A percentile compares a stretch with the other conserved stretches of the same genome.
Evolutionary conservation across 2,113 vertebrate species (phyloP).

Genomic region (Oxyruncus cristatus): DNA sequence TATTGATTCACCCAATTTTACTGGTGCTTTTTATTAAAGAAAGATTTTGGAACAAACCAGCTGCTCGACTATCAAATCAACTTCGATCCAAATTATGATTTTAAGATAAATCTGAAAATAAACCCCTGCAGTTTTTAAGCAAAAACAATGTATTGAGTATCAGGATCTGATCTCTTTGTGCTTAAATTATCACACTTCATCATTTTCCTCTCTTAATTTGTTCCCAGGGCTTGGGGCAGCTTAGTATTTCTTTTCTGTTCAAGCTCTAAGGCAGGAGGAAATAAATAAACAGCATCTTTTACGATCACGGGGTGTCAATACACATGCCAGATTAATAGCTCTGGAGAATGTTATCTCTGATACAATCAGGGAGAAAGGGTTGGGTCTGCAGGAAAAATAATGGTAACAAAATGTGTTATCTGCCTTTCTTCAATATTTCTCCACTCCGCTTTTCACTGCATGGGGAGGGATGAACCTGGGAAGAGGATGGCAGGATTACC

Average conservation of each 20-base stretch:
- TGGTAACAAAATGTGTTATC: not conserved
- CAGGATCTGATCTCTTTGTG: not conserved
- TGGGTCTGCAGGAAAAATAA: not conserved
- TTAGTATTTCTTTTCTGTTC: not conserved
- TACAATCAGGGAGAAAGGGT: not conserved
- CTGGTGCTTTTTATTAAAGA: not conserved
- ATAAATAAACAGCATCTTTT: slow-evolving; percentile 1
- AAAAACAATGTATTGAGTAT: not conserved
- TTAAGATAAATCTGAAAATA: not conserved
- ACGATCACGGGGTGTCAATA: not conserved
- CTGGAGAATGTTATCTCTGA: slow-evolving; percentile 22
- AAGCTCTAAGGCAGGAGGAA: not conserved
- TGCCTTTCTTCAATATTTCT: not conserved
- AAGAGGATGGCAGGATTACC: not conserved
- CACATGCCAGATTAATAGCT: slow-evolving; percentile 24
- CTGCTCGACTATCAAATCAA: not conserved
- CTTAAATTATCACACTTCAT: not conserved
- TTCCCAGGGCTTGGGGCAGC: not conserved
- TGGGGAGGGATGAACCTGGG: not conserved
- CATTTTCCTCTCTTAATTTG: not conserved
- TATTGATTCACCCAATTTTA: not conserved
- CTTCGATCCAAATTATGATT: not conserved
- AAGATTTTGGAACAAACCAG: not conserved
- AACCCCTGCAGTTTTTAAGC: not conserved
- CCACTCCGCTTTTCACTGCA: not conserved